A percentile compares a stretch with the other conserved stretches of the same genome.
Evolutionary conservation across 2,888 invertebrate species (phyloP).

Genomic region (Spodoptera littoralis): DNA sequence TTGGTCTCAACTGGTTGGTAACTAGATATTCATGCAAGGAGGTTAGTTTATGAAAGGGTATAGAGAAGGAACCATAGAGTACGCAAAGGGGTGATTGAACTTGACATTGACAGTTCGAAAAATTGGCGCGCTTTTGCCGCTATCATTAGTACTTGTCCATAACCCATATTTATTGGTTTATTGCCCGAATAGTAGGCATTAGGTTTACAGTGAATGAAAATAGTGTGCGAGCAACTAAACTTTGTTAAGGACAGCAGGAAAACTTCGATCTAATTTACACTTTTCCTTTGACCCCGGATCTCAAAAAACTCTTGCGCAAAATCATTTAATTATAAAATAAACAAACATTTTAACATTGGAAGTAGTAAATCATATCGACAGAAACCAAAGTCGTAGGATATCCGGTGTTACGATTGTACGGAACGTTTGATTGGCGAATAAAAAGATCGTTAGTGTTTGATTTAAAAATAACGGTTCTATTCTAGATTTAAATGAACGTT

Average conservation of each 20-base stretch:
- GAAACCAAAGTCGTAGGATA: constrained; percentile 36
- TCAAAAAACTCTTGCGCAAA: constrained; percentile 22
- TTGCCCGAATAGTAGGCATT: too few species aligned
- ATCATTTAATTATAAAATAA: constrained; percentile 40
- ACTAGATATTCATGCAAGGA: not conserved
- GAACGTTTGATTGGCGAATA: constrained; percentile 2
- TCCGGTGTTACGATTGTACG: constrained; percentile 23
- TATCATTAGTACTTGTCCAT: too few species aligned
- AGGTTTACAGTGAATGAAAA: too few species aligned
- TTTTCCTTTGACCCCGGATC: constrained; percentile 18
- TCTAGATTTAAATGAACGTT: not conserved
- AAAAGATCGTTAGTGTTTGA: not conserved
- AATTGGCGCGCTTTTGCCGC: too few species aligned
- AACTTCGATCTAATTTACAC: too few species aligned
- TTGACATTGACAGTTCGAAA: too few species aligned
- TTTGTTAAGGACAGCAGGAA: not conserved
- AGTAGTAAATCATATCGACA: constrained; percentile 43
- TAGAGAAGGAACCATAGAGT: too few species aligned
- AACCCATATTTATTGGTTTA: too few species aligned
- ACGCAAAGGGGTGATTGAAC: too few species aligned
- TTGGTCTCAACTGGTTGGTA: not conserved
- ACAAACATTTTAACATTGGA: constrained; percentile 32
- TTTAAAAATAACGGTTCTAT: not conserved
- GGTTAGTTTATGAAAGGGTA: not conserved
- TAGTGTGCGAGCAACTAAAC: too few species aligned